Percentiles rank a stretch among this genome's conserved stretches.
phyloP scores from a whole-genome alignment of 2,113 vertebrate genomes.

The Nematolebias whitei region DNA sequence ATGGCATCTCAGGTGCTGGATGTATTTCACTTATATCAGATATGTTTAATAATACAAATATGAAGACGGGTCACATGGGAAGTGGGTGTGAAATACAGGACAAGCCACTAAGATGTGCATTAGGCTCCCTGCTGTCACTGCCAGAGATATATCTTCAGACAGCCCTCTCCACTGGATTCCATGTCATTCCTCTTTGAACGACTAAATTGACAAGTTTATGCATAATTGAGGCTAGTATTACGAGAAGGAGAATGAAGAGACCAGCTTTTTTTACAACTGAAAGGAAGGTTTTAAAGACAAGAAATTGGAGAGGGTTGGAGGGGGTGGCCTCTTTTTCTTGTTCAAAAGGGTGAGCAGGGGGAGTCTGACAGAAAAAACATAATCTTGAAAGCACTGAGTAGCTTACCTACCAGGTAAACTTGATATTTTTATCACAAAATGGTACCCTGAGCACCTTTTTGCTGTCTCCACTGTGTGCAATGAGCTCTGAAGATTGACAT shows the following conservation, averaged over 20 bases:
- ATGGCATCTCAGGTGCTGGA: conserved; percentile 40
- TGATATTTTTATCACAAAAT: conserved; percentile 20
- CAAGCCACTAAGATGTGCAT: conserved; percentile 67
- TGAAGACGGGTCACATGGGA: conserved; percentile 44
- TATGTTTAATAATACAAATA: conserved; percentile 46
- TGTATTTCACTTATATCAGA: conserved; percentile 44
- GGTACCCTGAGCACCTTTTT: not conserved
- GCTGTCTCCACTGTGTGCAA: conserved; percentile 10
- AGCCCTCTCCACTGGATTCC: conserved; percentile 68
- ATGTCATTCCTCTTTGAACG: conserved; percentile 70
- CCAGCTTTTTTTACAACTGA: conserved; percentile 39
- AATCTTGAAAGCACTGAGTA: conserved; percentile 34
- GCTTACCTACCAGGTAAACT: conserved; percentile 14
- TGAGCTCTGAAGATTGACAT: conserved; percentile 44
- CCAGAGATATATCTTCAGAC: conserved; percentile 66
- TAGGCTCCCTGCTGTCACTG: conserved; percentile 58
- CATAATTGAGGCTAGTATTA: conserved; percentile 75
- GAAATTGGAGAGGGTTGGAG: not conserved
- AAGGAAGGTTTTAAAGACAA: conserved; percentile 19
- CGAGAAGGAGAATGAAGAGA: conserved; percentile 60
- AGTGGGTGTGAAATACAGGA: conserved; percentile 63
- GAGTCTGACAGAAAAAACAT: conserved; percentile 22
- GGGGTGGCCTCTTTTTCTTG: conserved; percentile 7
- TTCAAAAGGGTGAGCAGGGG: conserved; percentile 24
- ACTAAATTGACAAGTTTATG: conserved; percentile 73